Base-by-base conservation (phyloP, 2,797 vertebrate species). In the Orestias chungarensis region DNA sequence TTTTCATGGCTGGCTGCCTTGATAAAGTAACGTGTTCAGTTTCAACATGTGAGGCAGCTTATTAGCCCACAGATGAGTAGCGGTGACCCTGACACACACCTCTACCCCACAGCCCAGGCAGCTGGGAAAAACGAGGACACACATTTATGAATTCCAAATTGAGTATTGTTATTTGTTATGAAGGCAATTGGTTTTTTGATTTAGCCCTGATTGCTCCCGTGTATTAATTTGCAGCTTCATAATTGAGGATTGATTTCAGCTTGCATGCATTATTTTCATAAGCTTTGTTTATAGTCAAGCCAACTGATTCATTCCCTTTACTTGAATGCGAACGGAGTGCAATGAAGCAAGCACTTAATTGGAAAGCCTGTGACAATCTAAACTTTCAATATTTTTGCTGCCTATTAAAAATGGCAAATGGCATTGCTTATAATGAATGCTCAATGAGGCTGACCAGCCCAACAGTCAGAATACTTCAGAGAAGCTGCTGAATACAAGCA, bases 1-100 rank as follows among this genome's bases (percentile, higher is more conserved):
- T 86, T 82, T 93, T 91, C 89, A 94, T 81, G 92, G 90, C 89
- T 93, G 90, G 87, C 57, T 90, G 87, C 71, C 84, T 91, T 91
- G 90, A 94, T 93, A 90, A 94, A 88, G 88, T 87, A 77, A 70
- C 81, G 84, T 87, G 89, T 88, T 91, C 83, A 66, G 82, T 82
- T 84, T 85, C 73, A 89, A 88, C 90, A 88, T 85, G 88, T 88
- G 74, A 87, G 85, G 80, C 81, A 9, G 79, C 91, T 92, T 93
- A 92, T 94, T 90, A 86, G 86, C 74, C 66, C 55, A 20, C 75
- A 82, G 86, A 90, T 66, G 86, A 81, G 76, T 47, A 57, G 71
- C 7, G 64, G 71, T 84, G 87, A 92, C 89, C 87, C 81, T 71
- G 81, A 88, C 89, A 89, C 84, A 81, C 78, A 62, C 59, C 59